Evolutionary conservation across 2,888 invertebrate species (phyloP).

Genomic region (Lasius platythorax): DNA sequence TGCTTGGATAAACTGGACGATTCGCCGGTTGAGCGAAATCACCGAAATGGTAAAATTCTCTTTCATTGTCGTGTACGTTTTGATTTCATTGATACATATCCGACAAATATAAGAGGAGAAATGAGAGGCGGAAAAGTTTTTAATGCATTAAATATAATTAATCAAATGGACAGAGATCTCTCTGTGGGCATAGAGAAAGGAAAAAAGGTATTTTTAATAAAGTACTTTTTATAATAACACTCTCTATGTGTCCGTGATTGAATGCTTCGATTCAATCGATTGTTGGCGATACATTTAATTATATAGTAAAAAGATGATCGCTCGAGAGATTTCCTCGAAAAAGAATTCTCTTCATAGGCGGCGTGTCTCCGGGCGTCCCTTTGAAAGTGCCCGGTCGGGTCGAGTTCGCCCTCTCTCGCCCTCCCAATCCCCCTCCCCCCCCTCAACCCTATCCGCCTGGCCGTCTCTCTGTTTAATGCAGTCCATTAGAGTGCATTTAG

Average conservation of each 20-base stretch:
- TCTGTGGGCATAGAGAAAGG: too few relatives aligned
- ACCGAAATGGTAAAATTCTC: constrained; percentile 56
- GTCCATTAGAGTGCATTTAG: constrained; percentile 86
- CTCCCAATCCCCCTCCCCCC: constrained; percentile 69
- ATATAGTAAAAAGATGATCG: constrained; percentile 10
- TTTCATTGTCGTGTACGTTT: constrained; percentile 52
- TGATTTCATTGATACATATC: constrained; percentile 43
- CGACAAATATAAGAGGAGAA: background rate
- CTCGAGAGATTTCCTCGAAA: constrained; percentile 24
- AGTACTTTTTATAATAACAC: background rate
- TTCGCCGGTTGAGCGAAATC: constrained; percentile 50
- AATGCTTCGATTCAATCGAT: constrained; percentile 24
- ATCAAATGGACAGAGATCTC: background rate
- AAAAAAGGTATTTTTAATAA: background rate
- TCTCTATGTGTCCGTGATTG: too few relatives aligned
- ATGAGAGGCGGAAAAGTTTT: constrained; percentile 1
- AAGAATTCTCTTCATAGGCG: constrained; percentile 17
- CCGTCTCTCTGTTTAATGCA: constrained; percentile 85
- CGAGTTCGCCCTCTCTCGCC: constrained; percentile 56
- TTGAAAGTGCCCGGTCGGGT: constrained; percentile 58
- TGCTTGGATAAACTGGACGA: constrained; percentile 55
- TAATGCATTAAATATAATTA: constrained; percentile 9
- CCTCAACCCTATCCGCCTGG: constrained; percentile 64
- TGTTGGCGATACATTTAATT: constrained; percentile 37
- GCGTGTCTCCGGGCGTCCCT: constrained; percentile 43